phyloP scores from a whole-genome alignment of 64 coral and sea anemone genomes.

The Porites lutea region DNA sequence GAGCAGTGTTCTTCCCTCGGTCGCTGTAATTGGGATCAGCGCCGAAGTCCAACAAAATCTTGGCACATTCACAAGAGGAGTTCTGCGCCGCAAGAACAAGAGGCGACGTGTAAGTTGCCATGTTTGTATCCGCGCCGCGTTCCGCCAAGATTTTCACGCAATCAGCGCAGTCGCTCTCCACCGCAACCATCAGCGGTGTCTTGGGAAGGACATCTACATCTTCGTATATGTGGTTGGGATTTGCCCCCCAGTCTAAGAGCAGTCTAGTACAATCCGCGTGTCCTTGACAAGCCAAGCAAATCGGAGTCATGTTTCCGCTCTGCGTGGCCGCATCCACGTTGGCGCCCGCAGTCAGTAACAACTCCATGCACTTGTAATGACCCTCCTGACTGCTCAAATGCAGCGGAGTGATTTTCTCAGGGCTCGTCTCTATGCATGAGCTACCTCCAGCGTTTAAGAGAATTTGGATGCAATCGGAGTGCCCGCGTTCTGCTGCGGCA shows the following conservation, averaged over 20 bases:
- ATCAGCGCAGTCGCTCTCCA: slow-evolving; percentile 55
- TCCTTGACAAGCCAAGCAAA: slow-evolving; percentile 71
- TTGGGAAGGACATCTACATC: slow-evolving; percentile 63
- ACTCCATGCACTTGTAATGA: slow-evolving; percentile 63
- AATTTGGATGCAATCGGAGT: slow-evolving; percentile 40
- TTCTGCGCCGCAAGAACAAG: slow-evolving; percentile 75
- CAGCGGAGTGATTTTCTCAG: slow-evolving; percentile 66
- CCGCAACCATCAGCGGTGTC: slow-evolving; percentile 74
- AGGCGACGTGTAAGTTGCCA: slow-evolving; percentile 73
- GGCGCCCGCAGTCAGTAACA: slow-evolving; percentile 44
- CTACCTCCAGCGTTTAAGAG: slow-evolving; percentile 61
- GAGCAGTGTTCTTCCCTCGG: slow-evolving; percentile 69
- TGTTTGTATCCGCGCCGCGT: slow-evolving; percentile 72
- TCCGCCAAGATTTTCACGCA: slow-evolving; percentile 73
- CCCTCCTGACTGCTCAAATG: slow-evolving; percentile 71
- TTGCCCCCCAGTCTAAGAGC: slow-evolving; percentile 62
- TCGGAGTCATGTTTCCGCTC: slow-evolving; percentile 64
- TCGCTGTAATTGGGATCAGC: slow-evolving; percentile 76
- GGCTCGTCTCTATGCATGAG: slow-evolving; percentile 41
- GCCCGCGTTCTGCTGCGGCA: slow-evolving; percentile 73
- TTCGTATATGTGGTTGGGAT: slow-evolving; percentile 78
- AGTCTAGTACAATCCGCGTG: slow-evolving; percentile 64
- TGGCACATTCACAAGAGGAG: slow-evolving; percentile 15
- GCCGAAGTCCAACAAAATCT: slow-evolving; percentile 77
- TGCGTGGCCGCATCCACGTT: slow-evolving; percentile 30